Percentiles rank a stretch among this genome's conserved stretches.
Conservation (phyloP, 2,888 invertebrate species). For the Steinernema carpocapsae region DNA sequence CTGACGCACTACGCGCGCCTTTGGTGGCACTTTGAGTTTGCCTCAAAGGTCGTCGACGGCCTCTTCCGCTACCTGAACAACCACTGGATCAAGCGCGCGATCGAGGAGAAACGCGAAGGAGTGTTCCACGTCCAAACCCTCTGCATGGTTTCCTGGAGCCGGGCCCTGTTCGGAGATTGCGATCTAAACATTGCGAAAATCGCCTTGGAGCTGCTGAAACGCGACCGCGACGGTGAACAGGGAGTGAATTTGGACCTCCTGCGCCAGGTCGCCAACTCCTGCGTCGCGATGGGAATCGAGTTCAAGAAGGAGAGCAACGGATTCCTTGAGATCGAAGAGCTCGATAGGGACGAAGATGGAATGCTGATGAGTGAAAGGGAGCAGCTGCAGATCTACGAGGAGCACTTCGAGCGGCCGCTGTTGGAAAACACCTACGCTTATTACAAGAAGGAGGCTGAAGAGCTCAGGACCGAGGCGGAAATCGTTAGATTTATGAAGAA, state of each 20-base stretch:
- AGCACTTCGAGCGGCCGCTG: slow-evolving; percentile 88
- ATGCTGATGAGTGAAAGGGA: not conserved
- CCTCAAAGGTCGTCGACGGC: not conserved
- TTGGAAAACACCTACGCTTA: slow-evolving; percentile 91
- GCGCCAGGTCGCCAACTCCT: not conserved
- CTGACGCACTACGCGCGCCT: not conserved
- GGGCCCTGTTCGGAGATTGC: not conserved
- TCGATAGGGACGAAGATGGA: not conserved
- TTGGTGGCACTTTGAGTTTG: not conserved
- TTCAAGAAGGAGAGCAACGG: not conserved
- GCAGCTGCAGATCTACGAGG: slow-evolving; percentile 67
- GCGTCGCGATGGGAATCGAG: not conserved
- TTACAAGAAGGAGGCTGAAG: slow-evolving; percentile 90
- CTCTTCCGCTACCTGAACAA: slow-evolving; percentile 14
- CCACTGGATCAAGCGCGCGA: not conserved
- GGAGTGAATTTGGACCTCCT: not conserved
- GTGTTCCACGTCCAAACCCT: not conserved
- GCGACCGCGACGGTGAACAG: not conserved
- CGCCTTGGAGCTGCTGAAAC: not conserved
- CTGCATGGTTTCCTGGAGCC: slow-evolving; percentile 7
- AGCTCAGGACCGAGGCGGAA: slow-evolving; percentile 90
- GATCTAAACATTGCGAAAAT: not conserved
- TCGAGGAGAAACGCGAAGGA: not conserved
- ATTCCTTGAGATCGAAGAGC: not conserved
- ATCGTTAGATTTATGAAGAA: slow-evolving; percentile 99